These are phyloP conservation scores for Mycalesis mineus DNA, from an alignment of 2,888 invertebrate species.

Conservation along the genomic window DNA sequence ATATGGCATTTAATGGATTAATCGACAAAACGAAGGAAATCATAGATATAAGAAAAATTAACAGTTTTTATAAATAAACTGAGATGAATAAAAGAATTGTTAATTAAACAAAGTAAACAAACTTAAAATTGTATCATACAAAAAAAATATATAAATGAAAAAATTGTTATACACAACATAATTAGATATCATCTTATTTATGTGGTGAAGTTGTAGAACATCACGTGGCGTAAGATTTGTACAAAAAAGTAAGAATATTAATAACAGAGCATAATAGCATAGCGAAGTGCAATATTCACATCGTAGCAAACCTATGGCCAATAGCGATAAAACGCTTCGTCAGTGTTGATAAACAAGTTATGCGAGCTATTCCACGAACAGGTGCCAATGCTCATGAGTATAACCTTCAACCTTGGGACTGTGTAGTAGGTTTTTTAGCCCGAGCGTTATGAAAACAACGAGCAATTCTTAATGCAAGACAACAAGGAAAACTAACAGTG, in stretches of 20 bases:
- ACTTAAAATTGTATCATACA: too few species aligned
- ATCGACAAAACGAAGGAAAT: too few species aligned
- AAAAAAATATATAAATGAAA: too few species aligned
- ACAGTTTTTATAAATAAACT: too few species aligned
- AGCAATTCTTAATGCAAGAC: slow-evolving; percentile 5
- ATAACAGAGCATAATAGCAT: neutral
- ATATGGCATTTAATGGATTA: too few species aligned
- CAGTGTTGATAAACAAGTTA: slow-evolving; percentile 18
- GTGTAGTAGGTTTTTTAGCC: slow-evolving; percentile 2
- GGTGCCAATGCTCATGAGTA: slow-evolving; percentile 3
- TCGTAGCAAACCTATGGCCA: slow-evolving; percentile 2
- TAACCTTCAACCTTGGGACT: slow-evolving; percentile 11
- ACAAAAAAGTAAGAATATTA: neutral
- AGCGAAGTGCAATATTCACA: slow-evolving; percentile 5
- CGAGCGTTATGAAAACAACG: slow-evolving; percentile 7
- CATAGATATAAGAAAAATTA: too few species aligned
- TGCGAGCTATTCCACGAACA: slow-evolving; percentile 14
- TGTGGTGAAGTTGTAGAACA: too few species aligned
- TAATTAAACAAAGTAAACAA: too few species aligned
- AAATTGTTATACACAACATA: too few species aligned
- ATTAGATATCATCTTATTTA: too few species aligned
- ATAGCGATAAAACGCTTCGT: slow-evolving; percentile 1
- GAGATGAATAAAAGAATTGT: too few species aligned
- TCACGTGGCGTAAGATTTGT: too few species aligned
- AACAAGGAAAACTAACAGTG: slow-evolving; percentile 6